Conservation (phyloP, 2,113 vertebrate species). For the Bubo scandiacus region DNA sequence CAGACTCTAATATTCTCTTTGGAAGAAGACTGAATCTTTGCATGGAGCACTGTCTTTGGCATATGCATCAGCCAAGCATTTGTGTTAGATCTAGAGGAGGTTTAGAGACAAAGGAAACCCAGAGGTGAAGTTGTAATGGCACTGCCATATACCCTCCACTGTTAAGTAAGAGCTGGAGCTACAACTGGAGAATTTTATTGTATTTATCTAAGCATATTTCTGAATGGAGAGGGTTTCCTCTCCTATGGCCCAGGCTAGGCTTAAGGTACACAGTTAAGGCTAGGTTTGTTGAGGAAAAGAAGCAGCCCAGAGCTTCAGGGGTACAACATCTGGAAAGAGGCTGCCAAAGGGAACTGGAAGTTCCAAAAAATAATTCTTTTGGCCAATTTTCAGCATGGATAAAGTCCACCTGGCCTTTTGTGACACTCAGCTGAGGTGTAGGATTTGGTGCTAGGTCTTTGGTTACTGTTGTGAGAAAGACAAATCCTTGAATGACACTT, state of each 20-base stretch:
- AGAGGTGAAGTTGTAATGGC: neutral
- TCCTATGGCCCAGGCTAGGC: neutral
- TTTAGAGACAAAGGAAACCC: neutral
- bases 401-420: neutral
- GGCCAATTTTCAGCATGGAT: neutral
- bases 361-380: neutral
- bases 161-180: neutral
- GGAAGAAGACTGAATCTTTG: neutral
- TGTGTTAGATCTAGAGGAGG: neutral
- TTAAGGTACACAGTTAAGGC: neutral
- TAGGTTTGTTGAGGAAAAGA: neutral
- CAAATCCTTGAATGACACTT: neutral
- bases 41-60: neutral
- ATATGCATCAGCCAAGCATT: neutral
- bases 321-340: neutral
- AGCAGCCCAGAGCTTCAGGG: neutral
- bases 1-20: neutral
- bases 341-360: neutral
- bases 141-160: neutral
- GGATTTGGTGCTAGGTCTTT: neutral
- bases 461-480: neutral
- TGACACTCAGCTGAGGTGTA: neutral
- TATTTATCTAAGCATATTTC: neutral
- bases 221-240: neutral
- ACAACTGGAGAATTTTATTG: neutral